These are phyloP conservation scores for Pelodiscus sinensis DNA, from an alignment of 2,113 vertebrate species.

Conservation along the genomic window DNA sequence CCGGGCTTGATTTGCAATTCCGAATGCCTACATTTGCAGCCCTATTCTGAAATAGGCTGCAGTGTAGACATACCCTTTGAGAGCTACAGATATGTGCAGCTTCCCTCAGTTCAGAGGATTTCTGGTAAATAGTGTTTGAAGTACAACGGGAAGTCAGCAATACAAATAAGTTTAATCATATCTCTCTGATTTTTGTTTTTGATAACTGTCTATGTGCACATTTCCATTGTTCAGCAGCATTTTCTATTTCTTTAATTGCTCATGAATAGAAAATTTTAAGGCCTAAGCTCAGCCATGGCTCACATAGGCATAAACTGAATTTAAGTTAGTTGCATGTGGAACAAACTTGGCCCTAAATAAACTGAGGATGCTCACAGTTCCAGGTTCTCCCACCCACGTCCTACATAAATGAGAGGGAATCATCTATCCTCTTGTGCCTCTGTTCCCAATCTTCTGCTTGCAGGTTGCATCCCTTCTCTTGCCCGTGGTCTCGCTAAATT, in stretches of 20 bases:
- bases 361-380: no score
- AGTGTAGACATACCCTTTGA: no score
- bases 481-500: neutral
- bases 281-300: neutral
- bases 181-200: fast-evolving
- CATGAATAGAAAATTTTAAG: neutral
- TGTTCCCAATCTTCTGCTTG: neutral
- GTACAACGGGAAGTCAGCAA: fast-evolving
- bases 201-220: fast-evolving
- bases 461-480: neutral
- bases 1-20: no score
- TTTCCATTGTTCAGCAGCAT: neutral
- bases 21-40: no score
- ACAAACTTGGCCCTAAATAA: neutral
- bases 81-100: neutral
- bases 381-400: neutral
- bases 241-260: neutral
- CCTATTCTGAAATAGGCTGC: no score
- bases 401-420: neutral
- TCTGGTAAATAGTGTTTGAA: neutral
- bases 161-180: neutral
- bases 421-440: neutral
- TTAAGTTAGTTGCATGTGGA: neutral
- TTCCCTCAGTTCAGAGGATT: neutral
- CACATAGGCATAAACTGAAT: neutral